A percentile compares a stretch with the other conserved stretches of the same genome.
phyloP scores from a whole-genome alignment of 1,140 invertebrate species.

The Drosophila sturtevanti region DNA sequence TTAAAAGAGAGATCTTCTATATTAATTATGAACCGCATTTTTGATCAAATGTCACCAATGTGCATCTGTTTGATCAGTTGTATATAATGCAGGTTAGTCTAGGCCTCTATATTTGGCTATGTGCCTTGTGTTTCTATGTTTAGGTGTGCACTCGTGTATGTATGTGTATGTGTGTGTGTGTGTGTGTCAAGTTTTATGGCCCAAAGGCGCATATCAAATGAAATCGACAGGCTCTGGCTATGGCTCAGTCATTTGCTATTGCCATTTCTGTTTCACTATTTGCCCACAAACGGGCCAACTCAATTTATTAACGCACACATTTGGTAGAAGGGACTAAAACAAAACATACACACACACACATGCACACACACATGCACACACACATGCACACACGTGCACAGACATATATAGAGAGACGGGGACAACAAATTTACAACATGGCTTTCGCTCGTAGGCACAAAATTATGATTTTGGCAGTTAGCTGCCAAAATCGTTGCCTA shows the following conservation, averaged over 20 bases:
- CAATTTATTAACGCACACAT: slow-evolving; percentile 71
- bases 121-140: slow-evolving; percentile 42
- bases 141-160: background rate
- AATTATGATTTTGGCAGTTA: slow-evolving; percentile 4
- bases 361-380: background rate
- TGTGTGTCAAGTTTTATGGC: slow-evolving; percentile 75
- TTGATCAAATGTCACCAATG: slow-evolving; percentile 7
- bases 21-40: too few species aligned
- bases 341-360: background rate
- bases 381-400: background rate
- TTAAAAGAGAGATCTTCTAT: too few species aligned
- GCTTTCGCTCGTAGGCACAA: background rate
- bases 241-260: slow-evolving; percentile 23
- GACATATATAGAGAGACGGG: background rate
- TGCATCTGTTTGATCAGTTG: slow-evolving; percentile 14
- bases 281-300: slow-evolving; percentile 51
- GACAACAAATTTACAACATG: background rate
- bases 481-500: slow-evolving; percentile 4
- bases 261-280: slow-evolving; percentile 49
- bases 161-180: background rate
- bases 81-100: background rate
- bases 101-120: slow-evolving; percentile 5
- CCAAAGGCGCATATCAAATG: slow-evolving; percentile 77
- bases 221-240: slow-evolving; percentile 63
- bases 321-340: background rate